These are phyloP conservation scores for Microtus montanus DNA, from an alignment of 2,113 vertebrate genomes.

Conservation along the genomic window DNA sequence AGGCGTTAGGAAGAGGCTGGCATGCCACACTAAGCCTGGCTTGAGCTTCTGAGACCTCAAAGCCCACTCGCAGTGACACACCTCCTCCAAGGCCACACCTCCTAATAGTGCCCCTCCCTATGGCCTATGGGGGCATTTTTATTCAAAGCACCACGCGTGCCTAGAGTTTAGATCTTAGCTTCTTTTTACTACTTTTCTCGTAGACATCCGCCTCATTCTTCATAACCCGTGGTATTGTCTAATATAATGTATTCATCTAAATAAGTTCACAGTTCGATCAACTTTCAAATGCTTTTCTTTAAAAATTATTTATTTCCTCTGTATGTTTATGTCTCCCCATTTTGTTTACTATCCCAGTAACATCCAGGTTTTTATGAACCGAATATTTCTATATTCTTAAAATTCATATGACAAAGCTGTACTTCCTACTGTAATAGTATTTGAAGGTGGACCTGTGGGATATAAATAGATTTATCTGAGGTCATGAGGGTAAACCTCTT, in stretches of 20 bases:
- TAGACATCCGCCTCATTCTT: background rate
- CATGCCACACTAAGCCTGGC: background rate
- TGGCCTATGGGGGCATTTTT: background rate
- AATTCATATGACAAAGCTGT: background rate
- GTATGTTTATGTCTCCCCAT: background rate
- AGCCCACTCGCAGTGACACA: background rate
- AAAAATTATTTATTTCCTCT: background rate
- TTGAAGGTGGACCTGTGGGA: background rate
- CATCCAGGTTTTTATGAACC: background rate
- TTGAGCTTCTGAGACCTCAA: background rate
- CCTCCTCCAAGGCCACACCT: background rate
- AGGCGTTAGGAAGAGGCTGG: background rate
- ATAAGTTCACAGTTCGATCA: background rate
- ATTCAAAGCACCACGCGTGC: background rate
- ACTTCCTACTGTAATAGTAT: background rate
- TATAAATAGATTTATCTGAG: background rate
- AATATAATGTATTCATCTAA: background rate
- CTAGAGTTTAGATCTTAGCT: background rate
- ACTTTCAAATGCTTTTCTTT: slow-evolving; percentile 6
- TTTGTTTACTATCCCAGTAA: background rate
- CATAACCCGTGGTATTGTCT: slow-evolving; percentile 1
- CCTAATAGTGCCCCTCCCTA: background rate
- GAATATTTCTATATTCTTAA: background rate
- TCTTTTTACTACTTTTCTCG: background rate
- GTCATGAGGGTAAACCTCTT: background rate